A percentile compares a stretch with the other conserved stretches of the same genome.
phyloP scores from a whole-genome alignment of 2,888 invertebrate genomes.

The Agonopterix alstromeriana region DNA sequence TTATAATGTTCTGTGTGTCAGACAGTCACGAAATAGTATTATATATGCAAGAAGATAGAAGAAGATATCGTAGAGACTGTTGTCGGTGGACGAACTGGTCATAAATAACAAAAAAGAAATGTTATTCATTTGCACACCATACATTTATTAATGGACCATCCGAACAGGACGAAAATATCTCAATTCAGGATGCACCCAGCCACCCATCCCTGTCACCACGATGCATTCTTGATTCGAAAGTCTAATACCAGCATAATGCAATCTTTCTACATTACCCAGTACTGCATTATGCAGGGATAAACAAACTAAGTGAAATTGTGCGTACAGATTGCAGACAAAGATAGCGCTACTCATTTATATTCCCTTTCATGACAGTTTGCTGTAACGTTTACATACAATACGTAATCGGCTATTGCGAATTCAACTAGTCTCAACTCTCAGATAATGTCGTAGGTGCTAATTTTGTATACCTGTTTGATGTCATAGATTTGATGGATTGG shows the following conservation, averaged over 20 bases:
- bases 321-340: constrained; percentile 1
- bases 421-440: not conserved
- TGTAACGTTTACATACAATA: constrained; percentile 4
- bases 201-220: not conserved
- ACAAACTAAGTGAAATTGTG: constrained; percentile 2
- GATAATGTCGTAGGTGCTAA: not conserved
- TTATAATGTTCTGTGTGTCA: too few relatives aligned
- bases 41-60: too few relatives aligned
- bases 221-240: not conserved
- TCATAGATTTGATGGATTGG: too few relatives aligned
- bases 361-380: constrained; percentile 1
- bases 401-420: constrained; percentile 3
- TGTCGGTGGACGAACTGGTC: too few relatives aligned
- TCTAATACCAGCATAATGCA: too few relatives aligned
- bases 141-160: too few relatives aligned
- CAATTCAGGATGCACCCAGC: too few relatives aligned
- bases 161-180: too few relatives aligned
- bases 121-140: too few relatives aligned
- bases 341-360: constrained; percentile 5
- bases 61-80: too few relatives aligned
- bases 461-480: not conserved
- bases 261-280: not conserved
- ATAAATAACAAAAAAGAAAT: too few relatives aligned
- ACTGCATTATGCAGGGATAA: not conserved
- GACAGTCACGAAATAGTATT: too few relatives aligned